Evolutionary conservation across 92 coral and sea anemone species (phyloP), one percentile per base, ranked within the genome.

Genomic region (Virgularia gustaviana): DNA sequence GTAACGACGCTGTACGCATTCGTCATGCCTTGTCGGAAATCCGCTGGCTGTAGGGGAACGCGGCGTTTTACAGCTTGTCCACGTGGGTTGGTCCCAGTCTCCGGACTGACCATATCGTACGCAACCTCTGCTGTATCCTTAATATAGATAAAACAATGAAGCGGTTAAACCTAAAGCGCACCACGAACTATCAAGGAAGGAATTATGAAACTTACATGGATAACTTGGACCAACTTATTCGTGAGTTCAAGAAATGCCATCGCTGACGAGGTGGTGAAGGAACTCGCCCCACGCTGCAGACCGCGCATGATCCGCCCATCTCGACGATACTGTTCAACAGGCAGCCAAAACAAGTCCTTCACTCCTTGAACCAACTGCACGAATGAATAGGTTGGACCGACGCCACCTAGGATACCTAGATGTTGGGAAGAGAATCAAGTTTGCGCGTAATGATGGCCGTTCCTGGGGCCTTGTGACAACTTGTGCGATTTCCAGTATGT

Each of bases 241-340:
- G 96, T 89, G 4, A 94, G 85, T 71, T 94, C 99, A 49, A 94
- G 70, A 42, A 94, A 89, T 6, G 99, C 99, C 99, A 89, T 94
- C 9, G 99, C 99, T 18, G 99, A 94, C 36, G 99, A 94, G 24
- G 96, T 94, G 25, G 96, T 94, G 71, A 94, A 94, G 2, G 99
- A 87, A 75, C 90, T 94, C 7, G 96, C 99, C 1, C 99, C 99
- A 27, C 99, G 85, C 73, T 94, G 99, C 9, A 94, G 72, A 16
- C 99, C 99, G 31, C 96, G 71, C 88, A 94, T 94, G 28, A 94
- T 96, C 7, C 99, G 99, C 30, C 99, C 99, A 70, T 94, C 99
- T 19, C 95, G 85, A 42, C 96, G 76, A 36, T 94, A 94, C 82
- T 94, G 99, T 42, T 94, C 99, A 35, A 94, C 90, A 19, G 99